Evolutionary conservation across 2,888 invertebrate genomes (phyloP).

Genomic region (Kuschelorhynchus macadamiae): DNA sequence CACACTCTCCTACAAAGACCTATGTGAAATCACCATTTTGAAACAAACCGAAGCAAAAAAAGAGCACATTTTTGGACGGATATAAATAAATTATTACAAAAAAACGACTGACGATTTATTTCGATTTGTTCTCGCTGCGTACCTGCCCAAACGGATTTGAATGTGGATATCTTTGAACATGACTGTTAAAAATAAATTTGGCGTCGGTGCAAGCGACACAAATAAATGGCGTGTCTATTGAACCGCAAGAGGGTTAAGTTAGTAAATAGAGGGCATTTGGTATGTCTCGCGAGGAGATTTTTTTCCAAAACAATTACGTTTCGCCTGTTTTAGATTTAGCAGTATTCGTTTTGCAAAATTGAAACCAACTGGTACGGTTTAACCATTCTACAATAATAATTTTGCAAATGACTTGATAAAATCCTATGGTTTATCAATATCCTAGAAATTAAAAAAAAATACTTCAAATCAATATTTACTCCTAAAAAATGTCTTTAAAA

Average conservation of each 20-base stretch:
- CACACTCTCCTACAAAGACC: too few species aligned
- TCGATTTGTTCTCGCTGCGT: constrained; percentile 8
- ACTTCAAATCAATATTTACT: too few species aligned
- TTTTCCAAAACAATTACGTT: too few species aligned
- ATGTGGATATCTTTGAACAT: constrained; percentile 25
- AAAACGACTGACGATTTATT: constrained; percentile 18
- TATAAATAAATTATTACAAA: constrained; percentile 6
- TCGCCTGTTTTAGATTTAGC: too few species aligned
- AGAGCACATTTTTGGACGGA: neutral
- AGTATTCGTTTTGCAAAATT: too few species aligned
- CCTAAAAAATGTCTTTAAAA: too few species aligned
- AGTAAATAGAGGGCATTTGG: neutral
- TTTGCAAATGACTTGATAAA: too few species aligned
- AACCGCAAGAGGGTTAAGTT: neutral
- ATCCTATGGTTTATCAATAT: too few species aligned
- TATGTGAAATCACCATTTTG: neutral
- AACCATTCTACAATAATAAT: too few species aligned
- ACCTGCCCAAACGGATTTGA: constrained; percentile 14
- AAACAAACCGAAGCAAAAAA: neutral
- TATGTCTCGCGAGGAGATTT: too few species aligned
- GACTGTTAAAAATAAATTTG: constrained; percentile 43
- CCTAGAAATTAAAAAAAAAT: too few species aligned
- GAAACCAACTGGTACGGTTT: too few species aligned
- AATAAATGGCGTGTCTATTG: constrained; percentile 13
- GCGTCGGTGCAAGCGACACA: constrained; percentile 34